Percentiles rank a stretch among this genome's conserved stretches.
Evolutionary conservation across 2,888 invertebrate genomes (phyloP).

Genomic region (Ophonus ardosiacus): DNA sequence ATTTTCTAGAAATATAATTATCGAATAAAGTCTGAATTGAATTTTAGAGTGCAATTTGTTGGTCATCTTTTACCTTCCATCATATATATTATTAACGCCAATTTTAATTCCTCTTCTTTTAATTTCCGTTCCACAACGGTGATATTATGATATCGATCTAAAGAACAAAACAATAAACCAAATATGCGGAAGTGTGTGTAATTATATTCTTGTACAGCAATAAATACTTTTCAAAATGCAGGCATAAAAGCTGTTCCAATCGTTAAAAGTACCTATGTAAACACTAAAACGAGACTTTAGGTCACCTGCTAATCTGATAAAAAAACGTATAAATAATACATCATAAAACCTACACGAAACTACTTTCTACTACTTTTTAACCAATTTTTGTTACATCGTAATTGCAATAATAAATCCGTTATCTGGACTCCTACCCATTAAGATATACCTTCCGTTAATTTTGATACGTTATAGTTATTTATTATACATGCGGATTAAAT

Average conservation of each 20-base stretch:
- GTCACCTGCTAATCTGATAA: constrained; percentile 47
- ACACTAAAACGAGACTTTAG: constrained; percentile 41
- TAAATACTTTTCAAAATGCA: constrained; percentile 45
- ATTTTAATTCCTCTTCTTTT: background rate
- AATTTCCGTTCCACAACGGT: background rate
- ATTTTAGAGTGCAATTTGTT: no score
- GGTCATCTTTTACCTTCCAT: no score
- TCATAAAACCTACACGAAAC: constrained; percentile 46
- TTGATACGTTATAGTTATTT: no score
- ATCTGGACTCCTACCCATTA: background rate
- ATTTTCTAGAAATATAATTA: background rate
- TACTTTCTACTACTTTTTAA: constrained; percentile 36
- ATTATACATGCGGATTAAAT: no score
- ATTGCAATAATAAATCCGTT: background rate
- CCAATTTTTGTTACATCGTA: constrained; percentile 31
- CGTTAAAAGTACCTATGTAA: constrained; percentile 44
- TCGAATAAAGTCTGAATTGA: no score
- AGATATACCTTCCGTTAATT: background rate
- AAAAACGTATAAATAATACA: constrained; percentile 48
- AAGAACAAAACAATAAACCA: constrained; percentile 6
- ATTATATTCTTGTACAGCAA: constrained; percentile 26
- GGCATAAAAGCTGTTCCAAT: constrained; percentile 40
- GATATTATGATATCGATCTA: constrained; percentile 19
- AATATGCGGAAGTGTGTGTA: background rate
- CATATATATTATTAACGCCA: constrained; percentile 5